Conservation (phyloP, 2,888 invertebrate species). For the Idaea aversata region DNA sequence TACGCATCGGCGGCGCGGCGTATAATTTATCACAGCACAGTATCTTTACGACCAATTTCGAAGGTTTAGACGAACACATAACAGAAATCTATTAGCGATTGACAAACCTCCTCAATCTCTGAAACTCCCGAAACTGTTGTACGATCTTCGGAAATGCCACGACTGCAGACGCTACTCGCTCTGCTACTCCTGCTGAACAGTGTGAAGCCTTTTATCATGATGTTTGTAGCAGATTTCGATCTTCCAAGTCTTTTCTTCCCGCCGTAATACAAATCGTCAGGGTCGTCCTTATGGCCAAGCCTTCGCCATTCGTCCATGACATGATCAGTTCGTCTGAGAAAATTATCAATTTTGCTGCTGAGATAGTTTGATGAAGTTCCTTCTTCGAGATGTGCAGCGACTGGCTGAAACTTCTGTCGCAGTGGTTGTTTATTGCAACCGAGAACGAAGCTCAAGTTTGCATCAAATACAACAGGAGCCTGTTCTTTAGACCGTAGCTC, state of each 20-base stretch:
- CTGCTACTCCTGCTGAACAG: slow-evolving; percentile 80
- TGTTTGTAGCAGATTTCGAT: slow-evolving; percentile 89
- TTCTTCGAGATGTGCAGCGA: slow-evolving; percentile 88
- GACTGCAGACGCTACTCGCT: slow-evolving; percentile 77
- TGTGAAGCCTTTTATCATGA: slow-evolving; percentile 91
- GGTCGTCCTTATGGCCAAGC: slow-evolving; percentile 82
- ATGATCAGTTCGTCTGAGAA: slow-evolving; percentile 91
- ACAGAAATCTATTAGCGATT: slow-evolving; percentile 22
- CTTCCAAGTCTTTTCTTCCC: slow-evolving; percentile 73
- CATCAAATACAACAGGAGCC: slow-evolving; percentile 90
- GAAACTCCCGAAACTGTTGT: slow-evolving; percentile 84
- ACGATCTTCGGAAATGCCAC: slow-evolving; percentile 82
- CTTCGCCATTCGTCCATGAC: slow-evolving; percentile 93
- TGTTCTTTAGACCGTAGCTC: slow-evolving; percentile 85
- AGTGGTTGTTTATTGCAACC: slow-evolving; percentile 86
- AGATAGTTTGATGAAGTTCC: slow-evolving; percentile 89
- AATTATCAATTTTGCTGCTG: slow-evolving; percentile 88
- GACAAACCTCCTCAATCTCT: slow-evolving; percentile 83
- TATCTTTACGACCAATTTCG: slow-evolving; percentile 43
- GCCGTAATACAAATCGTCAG: slow-evolving; percentile 53
- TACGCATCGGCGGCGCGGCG: slow-evolving; percentile 32
- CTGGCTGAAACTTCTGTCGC: slow-evolving; percentile 84
- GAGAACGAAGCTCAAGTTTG: slow-evolving; percentile 88
- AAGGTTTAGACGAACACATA: slow-evolving; percentile 30
- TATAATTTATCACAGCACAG: slow-evolving; percentile 55